A percentile compares a stretch with the other conserved stretches of the same genome.
These are phyloP conservation scores for Meloidogyne exigua DNA, from an alignment of 1,140 invertebrate species.

Conservation along the genomic window DNA sequence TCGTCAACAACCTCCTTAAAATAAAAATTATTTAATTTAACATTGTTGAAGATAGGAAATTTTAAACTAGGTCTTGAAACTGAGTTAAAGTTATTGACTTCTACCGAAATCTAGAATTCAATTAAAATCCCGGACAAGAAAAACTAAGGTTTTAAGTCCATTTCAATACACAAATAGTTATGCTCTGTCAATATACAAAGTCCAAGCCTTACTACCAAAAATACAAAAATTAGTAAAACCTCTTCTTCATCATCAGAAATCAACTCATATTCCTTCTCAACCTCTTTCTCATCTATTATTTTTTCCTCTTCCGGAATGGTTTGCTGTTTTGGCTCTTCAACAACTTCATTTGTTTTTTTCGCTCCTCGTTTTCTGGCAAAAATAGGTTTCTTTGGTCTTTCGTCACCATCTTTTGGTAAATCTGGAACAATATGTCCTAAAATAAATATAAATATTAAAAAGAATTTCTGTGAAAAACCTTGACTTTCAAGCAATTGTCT, in stretches of 20 bases:
- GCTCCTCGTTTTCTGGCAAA: constrained; percentile 50
- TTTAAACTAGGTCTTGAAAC: too few relatives aligned
- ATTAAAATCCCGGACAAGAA: too few relatives aligned
- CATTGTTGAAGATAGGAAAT: too few relatives aligned
- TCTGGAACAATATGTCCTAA: constrained; percentile 27
- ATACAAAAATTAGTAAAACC: neutral
- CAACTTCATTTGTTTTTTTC: constrained; percentile 36
- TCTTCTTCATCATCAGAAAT: constrained; percentile 20
- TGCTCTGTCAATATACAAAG: too few relatives aligned
- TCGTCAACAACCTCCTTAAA: constrained; percentile 41
- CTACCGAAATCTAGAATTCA: too few relatives aligned
- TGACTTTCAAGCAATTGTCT: constrained; percentile 33
- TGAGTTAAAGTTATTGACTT: too few relatives aligned
- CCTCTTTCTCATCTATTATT: constrained; percentile 9
- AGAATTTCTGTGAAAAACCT: constrained; percentile 31
- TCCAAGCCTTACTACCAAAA: too few relatives aligned
- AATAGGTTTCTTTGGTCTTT: constrained; percentile 44
- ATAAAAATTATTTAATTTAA: neutral
- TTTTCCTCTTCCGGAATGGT: constrained; percentile 5
- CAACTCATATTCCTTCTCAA: constrained; percentile 18
- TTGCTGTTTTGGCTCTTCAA: neutral
- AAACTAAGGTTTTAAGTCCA: too few relatives aligned
- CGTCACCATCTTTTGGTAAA: constrained; percentile 18
- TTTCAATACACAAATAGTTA: too few relatives aligned
- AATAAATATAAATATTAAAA: neutral